Evolutionary conservation across 2,113 vertebrate genomes (phyloP).

Genomic region (Carlito syrichta): DNA sequence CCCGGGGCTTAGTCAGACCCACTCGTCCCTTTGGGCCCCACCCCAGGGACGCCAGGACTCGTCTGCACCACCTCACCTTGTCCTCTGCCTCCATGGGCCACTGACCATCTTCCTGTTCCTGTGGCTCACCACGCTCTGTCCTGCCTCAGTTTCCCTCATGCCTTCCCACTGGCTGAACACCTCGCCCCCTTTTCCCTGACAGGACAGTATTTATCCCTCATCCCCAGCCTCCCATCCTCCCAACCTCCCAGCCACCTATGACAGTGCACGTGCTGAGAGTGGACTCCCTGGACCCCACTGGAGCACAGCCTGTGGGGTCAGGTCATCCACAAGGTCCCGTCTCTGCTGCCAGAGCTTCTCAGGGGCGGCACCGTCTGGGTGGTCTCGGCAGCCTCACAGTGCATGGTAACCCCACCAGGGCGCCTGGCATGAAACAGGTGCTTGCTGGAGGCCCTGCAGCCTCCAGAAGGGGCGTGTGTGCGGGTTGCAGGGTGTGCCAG

Average conservation of each 20-base stretch:
- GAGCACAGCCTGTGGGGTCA: fast-evolving
- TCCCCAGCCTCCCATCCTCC: fast-evolving
- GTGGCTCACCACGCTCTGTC: fast-evolving
- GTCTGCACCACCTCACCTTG: fast-evolving
- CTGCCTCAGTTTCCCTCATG: fast-evolving
- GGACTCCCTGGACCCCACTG: fast-evolving
- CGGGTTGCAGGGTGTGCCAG: not conserved
- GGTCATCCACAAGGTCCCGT: fast-evolving
- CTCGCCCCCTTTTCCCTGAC: not conserved
- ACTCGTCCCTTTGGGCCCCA: fast-evolving
- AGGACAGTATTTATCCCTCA: fast-evolving
- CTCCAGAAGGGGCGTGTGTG: fast-evolving
- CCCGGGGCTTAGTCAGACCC: not conserved
- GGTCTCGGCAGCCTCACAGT: not conserved
- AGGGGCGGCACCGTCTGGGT: fast-evolving
- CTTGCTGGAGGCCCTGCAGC: fast-evolving
- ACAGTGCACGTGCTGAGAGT: fast-evolving
- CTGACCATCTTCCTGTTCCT: fast-evolving
- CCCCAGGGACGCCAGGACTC: not conserved
- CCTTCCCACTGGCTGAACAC: fast-evolving
- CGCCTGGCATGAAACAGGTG: fast-evolving
- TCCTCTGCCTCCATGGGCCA: fast-evolving
- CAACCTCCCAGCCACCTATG: fast-evolving
- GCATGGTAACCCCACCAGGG: fast-evolving
- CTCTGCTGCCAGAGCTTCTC: not conserved